Conservation (phyloP, 2,797 vertebrate genomes). For the Chaetophractus vellerosus region DNA sequence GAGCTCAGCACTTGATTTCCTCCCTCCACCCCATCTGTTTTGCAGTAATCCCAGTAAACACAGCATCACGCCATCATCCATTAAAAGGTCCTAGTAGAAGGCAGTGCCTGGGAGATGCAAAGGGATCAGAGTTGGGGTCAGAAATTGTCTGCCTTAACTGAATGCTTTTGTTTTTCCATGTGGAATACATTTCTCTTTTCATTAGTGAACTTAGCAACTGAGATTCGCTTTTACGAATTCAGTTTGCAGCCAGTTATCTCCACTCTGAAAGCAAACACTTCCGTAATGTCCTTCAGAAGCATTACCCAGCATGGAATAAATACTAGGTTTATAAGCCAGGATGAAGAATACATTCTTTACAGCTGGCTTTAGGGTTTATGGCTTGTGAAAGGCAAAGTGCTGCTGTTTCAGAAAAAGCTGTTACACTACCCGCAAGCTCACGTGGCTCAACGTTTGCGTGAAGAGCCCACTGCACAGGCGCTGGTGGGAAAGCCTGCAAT, state of each 20-base stretch:
- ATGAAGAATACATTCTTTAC: conserved; percentile 5
- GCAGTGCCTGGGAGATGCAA: not conserved
- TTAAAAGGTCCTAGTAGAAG: not conserved
- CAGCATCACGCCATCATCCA: not conserved
- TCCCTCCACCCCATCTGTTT: not conserved
- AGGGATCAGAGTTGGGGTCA: not conserved
- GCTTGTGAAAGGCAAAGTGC: not conserved
- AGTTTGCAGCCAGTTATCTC: conserved; percentile 13
- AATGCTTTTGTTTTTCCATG: not conserved
- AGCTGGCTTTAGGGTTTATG: not conserved
- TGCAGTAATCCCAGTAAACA: not conserved
- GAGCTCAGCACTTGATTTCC: not conserved
- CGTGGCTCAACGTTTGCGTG: accelerated
- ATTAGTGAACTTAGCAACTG: not conserved
- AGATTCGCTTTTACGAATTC: not conserved
- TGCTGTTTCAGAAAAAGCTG: not conserved
- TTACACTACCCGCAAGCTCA: not conserved
- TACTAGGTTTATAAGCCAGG: not conserved
- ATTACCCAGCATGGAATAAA: not conserved
- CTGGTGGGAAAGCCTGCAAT: not conserved
- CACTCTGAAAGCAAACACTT: conserved; percentile 19
- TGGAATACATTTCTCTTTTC: conserved; percentile 29
- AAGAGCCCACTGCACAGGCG: not conserved
- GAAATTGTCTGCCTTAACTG: not conserved
- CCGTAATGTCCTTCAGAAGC: not conserved